Evolutionary conservation across 2,888 invertebrate genomes (phyloP).

Genomic region (Pediacus dermestoides): DNA sequence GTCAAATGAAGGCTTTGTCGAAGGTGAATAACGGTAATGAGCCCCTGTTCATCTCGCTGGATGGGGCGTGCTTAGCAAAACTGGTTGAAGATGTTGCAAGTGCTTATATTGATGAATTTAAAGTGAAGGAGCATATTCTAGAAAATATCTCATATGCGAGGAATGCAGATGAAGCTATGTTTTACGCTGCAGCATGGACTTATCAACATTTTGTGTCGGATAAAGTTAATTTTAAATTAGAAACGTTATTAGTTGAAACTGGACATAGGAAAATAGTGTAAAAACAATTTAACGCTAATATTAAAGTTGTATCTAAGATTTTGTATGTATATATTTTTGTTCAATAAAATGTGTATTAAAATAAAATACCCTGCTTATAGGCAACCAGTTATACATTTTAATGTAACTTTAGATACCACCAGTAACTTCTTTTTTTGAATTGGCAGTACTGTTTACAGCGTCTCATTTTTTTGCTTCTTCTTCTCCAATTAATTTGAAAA

Average conservation of each 20-base stretch:
- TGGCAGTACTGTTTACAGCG: too few species aligned
- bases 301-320: too few species aligned
- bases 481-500: too few species aligned
- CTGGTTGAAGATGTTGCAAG: constrained; percentile 34
- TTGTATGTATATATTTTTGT: too few species aligned
- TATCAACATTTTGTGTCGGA: constrained; percentile 49
- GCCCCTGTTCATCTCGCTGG: constrained; percentile 44
- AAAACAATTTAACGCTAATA: too few species aligned
- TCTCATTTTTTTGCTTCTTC: too few species aligned
- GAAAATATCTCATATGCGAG: constrained; percentile 50
- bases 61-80: constrained; percentile 32
- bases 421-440: too few species aligned
- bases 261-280: constrained; percentile 41
- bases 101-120: constrained; percentile 48
- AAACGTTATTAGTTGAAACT: constrained; percentile 45
- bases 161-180: constrained; percentile 47
- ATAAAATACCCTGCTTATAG: too few species aligned
- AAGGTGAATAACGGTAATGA: constrained; percentile 38
- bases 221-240: constrained; percentile 38
- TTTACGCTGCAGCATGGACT: constrained; percentile 50
- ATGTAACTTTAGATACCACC: too few species aligned
- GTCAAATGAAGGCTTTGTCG: constrained; percentile 40
- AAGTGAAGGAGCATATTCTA: constrained; percentile 45
- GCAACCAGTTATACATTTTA: too few species aligned
- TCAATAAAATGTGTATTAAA: too few species aligned